Percentiles rank a stretch among this genome's conserved stretches.
Conservation (phyloP, 2,888 invertebrate species). For the Phymatocera aterrima region DNA sequence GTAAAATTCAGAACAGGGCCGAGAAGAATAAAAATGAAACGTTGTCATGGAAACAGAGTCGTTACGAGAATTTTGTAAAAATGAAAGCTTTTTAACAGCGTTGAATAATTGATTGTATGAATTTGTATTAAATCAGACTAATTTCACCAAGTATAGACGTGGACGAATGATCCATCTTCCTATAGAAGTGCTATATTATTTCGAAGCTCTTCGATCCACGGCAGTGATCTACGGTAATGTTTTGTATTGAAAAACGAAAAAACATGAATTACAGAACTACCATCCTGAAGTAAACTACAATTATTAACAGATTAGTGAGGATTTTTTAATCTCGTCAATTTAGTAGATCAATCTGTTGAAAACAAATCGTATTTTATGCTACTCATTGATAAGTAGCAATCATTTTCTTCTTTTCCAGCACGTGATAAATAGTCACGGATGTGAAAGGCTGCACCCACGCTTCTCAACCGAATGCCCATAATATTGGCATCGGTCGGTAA, state of each 20-base stretch:
- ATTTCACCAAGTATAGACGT: background rate
- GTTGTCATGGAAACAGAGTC: background rate
- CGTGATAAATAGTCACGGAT: background rate
- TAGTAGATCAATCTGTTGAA: background rate
- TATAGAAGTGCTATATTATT: background rate
- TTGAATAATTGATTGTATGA: background rate
- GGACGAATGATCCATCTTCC: too few species aligned
- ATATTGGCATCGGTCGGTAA: background rate
- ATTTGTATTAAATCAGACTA: background rate
- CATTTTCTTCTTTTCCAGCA: background rate
- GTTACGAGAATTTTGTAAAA: background rate
- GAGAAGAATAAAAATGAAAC: background rate
- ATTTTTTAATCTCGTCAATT: background rate
- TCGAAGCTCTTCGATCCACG: background rate
- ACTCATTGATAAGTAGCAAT: background rate
- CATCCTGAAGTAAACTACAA: background rate
- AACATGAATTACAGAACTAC: background rate
- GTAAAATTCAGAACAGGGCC: background rate
- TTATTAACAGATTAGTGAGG: background rate
- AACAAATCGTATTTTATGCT: background rate
- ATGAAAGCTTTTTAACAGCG: background rate
- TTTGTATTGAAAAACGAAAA: background rate
- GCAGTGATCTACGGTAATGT: background rate
- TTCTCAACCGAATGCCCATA: background rate
- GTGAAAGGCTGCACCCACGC: background rate